phyloP scores from a whole-genome alignment of 1,140 invertebrate genomes.

The Harlomillsia oculata region DNA sequence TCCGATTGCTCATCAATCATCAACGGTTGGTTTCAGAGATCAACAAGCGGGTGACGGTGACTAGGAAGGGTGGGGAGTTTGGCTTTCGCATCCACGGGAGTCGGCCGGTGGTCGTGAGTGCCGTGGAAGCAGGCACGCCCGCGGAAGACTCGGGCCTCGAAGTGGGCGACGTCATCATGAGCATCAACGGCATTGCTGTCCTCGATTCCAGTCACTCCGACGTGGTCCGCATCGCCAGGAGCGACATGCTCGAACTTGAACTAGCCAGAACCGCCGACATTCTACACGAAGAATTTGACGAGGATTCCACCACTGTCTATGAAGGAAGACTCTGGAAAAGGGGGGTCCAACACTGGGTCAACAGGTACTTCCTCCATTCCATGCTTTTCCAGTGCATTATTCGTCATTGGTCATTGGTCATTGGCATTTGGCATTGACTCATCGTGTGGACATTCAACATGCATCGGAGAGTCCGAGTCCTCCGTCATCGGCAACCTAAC shows the following conservation, averaged over 20 bases:
- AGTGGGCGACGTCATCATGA: constrained; percentile 87
- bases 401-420: too few relatives aligned
- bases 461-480: too few relatives aligned
- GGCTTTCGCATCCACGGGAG: constrained; percentile 92
- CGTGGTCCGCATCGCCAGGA: constrained; percentile 83
- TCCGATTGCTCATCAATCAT: too few relatives aligned
- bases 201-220: constrained; percentile 86
- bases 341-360: constrained; percentile 51
- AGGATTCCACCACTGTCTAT: constrained; percentile 35
- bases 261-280: constrained; percentile 76
- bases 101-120: constrained; percentile 87
- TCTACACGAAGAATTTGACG: constrained; percentile 30
- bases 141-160: constrained; percentile 81
- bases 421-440: too few relatives aligned
- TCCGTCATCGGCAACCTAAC: too few relatives aligned
- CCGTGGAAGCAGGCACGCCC: constrained; percentile 81
- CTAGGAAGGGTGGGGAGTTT: constrained; percentile 59
- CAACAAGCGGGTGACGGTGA: constrained; percentile 26
- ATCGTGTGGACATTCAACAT: too few relatives aligned
- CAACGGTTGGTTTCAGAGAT: constrained; percentile 23
- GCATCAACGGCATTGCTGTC: constrained; percentile 80
- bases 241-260: constrained; percentile 75
- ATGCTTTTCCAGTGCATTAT: too few relatives aligned
- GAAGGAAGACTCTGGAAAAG: constrained; percentile 22
- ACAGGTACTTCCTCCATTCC: constrained; percentile 15